A percentile compares a stretch with the other conserved stretches of the same genome.
Evolutionary conservation across 2,113 vertebrate genomes (phyloP).

Genomic region (Rousettus leschenaultii): DNA sequence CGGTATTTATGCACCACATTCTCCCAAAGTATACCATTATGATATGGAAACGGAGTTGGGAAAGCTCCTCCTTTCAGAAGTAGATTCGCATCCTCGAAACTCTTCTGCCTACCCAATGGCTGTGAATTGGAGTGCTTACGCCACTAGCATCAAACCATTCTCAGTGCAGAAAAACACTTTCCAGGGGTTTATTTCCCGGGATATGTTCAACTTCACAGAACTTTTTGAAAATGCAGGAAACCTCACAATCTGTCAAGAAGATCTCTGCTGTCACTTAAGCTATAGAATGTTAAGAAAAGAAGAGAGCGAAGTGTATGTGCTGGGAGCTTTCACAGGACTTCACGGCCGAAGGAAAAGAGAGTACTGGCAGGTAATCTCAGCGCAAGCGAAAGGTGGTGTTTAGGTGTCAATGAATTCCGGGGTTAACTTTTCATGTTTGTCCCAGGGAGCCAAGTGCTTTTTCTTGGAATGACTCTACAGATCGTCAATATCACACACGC

Average conservation of each 20-base stretch:
- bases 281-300: slow-evolving; percentile 44
- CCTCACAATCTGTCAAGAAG: slow-evolving; percentile 55
- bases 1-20: slow-evolving; percentile 83
- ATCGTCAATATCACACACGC: background rate
- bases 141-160: background rate
- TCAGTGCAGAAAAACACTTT: background rate
- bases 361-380: slow-evolving; percentile 54
- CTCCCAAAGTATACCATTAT: slow-evolving; percentile 79
- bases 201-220: slow-evolving; percentile 52
- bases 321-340: slow-evolving; percentile 65
- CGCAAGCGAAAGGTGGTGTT: background rate
- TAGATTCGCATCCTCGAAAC: background rate
- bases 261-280: slow-evolving; percentile 64
- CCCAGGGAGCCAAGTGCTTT: background rate
- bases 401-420: background rate
- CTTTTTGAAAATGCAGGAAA: slow-evolving; percentile 47
- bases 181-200: background rate
- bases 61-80: slow-evolving; percentile 69
- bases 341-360: slow-evolving; percentile 36
- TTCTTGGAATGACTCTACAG: background rate
- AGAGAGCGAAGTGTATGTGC: slow-evolving; percentile 19
- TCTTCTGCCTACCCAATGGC: background rate
- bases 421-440: background rate
- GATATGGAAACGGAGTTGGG: slow-evolving; percentile 77
- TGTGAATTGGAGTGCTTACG: slow-evolving; percentile 4